A percentile compares a stretch with the other conserved stretches of the same genome.
These are phyloP conservation scores for Eretmochelys imbricata DNA, from an alignment of 2,113 vertebrate species.

Conservation along the genomic window DNA sequence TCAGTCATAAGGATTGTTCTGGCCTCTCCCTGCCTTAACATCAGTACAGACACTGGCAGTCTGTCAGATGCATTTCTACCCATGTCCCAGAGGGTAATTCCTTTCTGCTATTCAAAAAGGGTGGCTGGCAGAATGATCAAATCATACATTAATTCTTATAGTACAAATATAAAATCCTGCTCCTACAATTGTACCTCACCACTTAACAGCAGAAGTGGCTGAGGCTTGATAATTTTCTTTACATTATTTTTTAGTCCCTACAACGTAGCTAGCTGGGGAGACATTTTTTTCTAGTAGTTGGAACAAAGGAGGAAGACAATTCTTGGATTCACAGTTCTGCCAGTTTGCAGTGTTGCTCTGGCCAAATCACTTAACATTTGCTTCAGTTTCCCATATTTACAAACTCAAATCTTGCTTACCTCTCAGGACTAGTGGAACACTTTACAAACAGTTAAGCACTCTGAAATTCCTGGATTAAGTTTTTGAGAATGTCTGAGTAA, in stretches of 20 bases:
- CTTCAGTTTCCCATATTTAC: not conserved
- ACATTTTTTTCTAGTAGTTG: not conserved
- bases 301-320: not conserved
- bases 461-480: not conserved
- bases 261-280: not conserved
- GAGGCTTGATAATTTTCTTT: too few species aligned
- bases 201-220: not conserved
- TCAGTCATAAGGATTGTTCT: too few species aligned
- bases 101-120: too few species aligned
- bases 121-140: too few species aligned
- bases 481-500: not conserved
- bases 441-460: too few species aligned
- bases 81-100: too few species aligned
- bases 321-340: not conserved
- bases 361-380: not conserved
- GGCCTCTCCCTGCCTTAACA: too few species aligned
- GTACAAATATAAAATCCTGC: too few species aligned
- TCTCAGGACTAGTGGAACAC: not conserved
- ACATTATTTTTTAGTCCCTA: not conserved
- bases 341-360: not conserved
- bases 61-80: too few species aligned
- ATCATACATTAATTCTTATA: too few species aligned
- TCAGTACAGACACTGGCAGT: too few species aligned
- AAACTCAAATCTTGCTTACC: not conserved
- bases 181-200: not conserved